Evolutionary conservation across 2,888 invertebrate genomes (phyloP).

Genomic region (Phalera bucephala): DNA sequence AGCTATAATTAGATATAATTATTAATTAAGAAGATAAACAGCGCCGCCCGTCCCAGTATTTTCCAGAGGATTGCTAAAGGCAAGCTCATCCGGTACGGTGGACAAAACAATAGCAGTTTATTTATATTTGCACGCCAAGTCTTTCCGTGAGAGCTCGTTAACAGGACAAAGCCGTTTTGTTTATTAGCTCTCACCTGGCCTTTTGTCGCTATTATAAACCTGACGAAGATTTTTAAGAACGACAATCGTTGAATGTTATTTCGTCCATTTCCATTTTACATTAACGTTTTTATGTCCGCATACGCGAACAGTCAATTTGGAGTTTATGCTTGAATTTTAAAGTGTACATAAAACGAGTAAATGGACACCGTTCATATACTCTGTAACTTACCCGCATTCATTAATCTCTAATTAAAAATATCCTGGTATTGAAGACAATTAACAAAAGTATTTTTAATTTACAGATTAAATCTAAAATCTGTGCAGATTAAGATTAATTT

Average conservation of each 20-base stretch:
- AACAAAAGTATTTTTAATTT: no score
- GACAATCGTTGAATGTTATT: constrained; percentile 28
- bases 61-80: constrained; percentile 42
- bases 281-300: constrained; percentile 8
- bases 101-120: constrained; percentile 51
- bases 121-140: constrained; percentile 46
- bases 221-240: constrained; percentile 42
- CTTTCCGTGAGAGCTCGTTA: constrained; percentile 56
- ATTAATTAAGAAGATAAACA: constrained; percentile 1
- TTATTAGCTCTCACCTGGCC: constrained; percentile 59
- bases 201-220: constrained; percentile 52
- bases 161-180: constrained; percentile 54
- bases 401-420: no score
- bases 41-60: constrained; percentile 25
- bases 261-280: constrained; percentile 25
- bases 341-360: no score
- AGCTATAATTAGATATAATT: no score
- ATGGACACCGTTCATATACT: neutral
- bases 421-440: no score
- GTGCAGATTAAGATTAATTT: no score
- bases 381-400: no score
- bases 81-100: constrained; percentile 35
- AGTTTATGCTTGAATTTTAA: constrained; percentile 5
- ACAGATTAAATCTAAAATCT: no score
- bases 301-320: neutral